Conservation (phyloP, 1,140 invertebrate genomes). For the Drosophila prosaltans region DNA sequence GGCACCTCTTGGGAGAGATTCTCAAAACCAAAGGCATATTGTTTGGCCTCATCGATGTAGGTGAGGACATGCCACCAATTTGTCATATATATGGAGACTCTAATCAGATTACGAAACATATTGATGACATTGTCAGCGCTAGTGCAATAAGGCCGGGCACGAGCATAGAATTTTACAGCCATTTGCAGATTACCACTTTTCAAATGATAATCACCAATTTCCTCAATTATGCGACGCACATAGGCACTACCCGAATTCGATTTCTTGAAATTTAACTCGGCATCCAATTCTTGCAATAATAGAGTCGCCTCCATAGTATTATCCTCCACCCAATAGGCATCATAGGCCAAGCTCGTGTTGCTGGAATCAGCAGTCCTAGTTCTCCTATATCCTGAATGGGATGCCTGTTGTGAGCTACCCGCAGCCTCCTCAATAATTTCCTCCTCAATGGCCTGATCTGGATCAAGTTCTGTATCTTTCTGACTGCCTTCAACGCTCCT, state of each 20-base stretch:
- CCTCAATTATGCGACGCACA: slow-evolving; percentile 58
- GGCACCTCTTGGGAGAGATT: slow-evolving; percentile 41
- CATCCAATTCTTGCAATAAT: slow-evolving; percentile 62
- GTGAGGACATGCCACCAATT: slow-evolving; percentile 71
- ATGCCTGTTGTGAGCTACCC: not conserved
- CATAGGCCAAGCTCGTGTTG: slow-evolving; percentile 18
- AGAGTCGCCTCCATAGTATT: slow-evolving; percentile 58
- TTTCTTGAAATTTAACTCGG: slow-evolving; percentile 64
- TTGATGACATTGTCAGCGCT: slow-evolving; percentile 61
- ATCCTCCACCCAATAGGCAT: slow-evolving; percentile 44
- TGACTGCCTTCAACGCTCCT: not conserved
- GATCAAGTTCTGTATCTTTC: not conserved
- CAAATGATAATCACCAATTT: slow-evolving; percentile 66
- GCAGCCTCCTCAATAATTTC: not conserved
- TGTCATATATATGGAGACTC: slow-evolving; percentile 63
- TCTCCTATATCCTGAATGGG: not conserved
- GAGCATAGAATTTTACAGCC: slow-evolving; percentile 63
- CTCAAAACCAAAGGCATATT: slow-evolving; percentile 52
- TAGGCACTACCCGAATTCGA: slow-evolving; percentile 52
- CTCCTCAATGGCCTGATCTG: not conserved
- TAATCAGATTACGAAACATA: slow-evolving; percentile 61
- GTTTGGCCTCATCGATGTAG: slow-evolving; percentile 67
- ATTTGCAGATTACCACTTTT: slow-evolving; percentile 59
- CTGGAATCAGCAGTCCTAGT: not conserved
- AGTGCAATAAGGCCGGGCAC: slow-evolving; percentile 60